Evolutionary conservation across 1,140 invertebrate genomes (phyloP), one percentile per base, ranked within the genome.

Genomic region (Leptinotarsa texana): DNA sequence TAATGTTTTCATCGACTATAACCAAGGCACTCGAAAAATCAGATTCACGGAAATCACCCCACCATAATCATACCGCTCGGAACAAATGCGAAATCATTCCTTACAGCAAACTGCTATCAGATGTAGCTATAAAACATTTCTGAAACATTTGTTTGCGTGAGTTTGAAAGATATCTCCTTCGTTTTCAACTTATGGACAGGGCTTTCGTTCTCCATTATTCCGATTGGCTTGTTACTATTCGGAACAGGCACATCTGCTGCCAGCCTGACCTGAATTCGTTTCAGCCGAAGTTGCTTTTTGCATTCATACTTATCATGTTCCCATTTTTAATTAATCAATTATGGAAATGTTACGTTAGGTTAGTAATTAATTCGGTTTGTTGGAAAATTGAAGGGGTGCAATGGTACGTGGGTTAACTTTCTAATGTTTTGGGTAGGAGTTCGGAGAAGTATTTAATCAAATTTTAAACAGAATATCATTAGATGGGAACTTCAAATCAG

Each of bases 281-380:
- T 8, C 51, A 57, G 13, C n/a, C 51, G 51, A 57, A 57, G 51
- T 17, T 57, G n/a, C 51, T 57, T 57, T 57, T 57, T 57, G 51
- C 13, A 57, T 57, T 57, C 51, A 57, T 57, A 57, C 51, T 57
- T 57, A 15, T 57, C 51, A 57, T 57, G 51, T 18, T 57, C n/a
- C 51, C 51, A 57, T 57, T 57, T 57, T 57, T 57, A 57, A 57
- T 57, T 57, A 57, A 57, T 57, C 51, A 57, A 57, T 57, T 57
- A 57, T 57, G 51, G 51, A 17, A 57, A 57, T 57, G 51, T 57
- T 57, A 57, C 4, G 51, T 57, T 57, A 57, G 51, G 51, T 57
- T 57, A 57, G 51, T 57, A 57, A 57, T 57, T 57, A 57, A 57
- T 57, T 57, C 51, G 51, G 51, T 15, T 57, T 57, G 51, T n/a